A percentile compares a stretch with the other conserved stretches of the same genome.
These are phyloP conservation scores for Ditylenchus dipsaci DNA, from an alignment of 1,140 invertebrate species.

Conservation along the genomic window DNA sequence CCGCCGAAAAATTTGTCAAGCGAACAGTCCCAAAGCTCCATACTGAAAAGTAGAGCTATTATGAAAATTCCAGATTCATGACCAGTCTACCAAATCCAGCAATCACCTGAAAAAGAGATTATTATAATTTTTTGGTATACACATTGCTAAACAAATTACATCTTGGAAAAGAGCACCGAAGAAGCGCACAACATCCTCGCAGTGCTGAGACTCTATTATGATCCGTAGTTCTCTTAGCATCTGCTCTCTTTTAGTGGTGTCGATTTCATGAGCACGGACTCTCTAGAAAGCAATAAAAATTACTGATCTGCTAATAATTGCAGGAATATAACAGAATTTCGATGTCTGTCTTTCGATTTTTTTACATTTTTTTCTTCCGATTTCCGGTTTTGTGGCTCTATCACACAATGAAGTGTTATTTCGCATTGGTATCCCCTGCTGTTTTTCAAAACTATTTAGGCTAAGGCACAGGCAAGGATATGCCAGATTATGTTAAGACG, in stretches of 20 bases:
- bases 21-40: conserved; percentile 99
- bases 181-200: conserved; percentile 89
- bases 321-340: too few relatives aligned
- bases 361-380: too few relatives aligned
- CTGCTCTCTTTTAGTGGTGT: conserved; percentile 85
- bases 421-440: too few relatives aligned
- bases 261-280: conserved; percentile 84
- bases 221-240: conserved; percentile 92
- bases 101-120: conserved; percentile 69
- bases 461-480: too few relatives aligned
- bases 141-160: conserved; percentile 57
- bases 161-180: conserved; percentile 95
- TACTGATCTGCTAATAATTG: not conserved
- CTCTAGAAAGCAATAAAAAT: conserved; percentile 61
- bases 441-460: too few relatives aligned
- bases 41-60: conserved; percentile 61
- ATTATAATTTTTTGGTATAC: not conserved
- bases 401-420: too few relatives aligned
- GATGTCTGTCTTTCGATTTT: too few relatives aligned
- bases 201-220: conserved; percentile 90
- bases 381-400: too few relatives aligned
- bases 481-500: too few relatives aligned
- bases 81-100: conserved; percentile 77
- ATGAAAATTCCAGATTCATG: not conserved
- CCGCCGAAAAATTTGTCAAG: conserved; percentile 95